These are phyloP conservation scores for Synergus gifuensis DNA, from an alignment of 2,888 invertebrate genomes.

Conservation along the genomic window DNA sequence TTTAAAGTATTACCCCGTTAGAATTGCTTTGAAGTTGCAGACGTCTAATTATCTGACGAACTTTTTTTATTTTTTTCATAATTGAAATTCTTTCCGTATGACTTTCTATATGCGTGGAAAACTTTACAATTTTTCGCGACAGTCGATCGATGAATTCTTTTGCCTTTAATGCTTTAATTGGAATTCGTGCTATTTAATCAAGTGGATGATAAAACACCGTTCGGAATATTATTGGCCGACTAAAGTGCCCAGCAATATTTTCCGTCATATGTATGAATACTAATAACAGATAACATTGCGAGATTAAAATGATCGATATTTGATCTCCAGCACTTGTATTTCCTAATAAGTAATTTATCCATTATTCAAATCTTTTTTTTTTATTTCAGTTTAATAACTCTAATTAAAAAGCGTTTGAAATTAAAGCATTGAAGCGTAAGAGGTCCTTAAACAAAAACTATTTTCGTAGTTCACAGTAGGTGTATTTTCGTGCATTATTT, in stretches of 20 bases:
- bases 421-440: too few species aligned
- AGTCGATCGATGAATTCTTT: background rate
- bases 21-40: too few species aligned
- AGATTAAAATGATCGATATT: background rate
- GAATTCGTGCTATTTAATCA: slow-evolving; percentile 30
- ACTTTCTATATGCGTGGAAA: background rate
- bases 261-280: slow-evolving; percentile 13
- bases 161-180: background rate
- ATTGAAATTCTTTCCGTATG: background rate
- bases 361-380: background rate
- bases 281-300: slow-evolving; percentile 5
- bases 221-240: slow-evolving; percentile 45
- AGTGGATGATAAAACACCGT: slow-evolving; percentile 22
- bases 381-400: background rate
- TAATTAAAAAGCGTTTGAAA: too few species aligned
- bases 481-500: slow-evolving; percentile 45
- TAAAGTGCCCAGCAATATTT: slow-evolving; percentile 41
- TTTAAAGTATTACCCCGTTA: too few species aligned
- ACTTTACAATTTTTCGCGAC: background rate
- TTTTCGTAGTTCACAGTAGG: background rate
- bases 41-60: too few species aligned
- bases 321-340: background rate
- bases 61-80: background rate
- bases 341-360: too few species aligned
- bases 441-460: background rate